These are phyloP conservation scores for Prenolepis imparis DNA, from an alignment of 2,888 invertebrate species.

Conservation along the genomic window DNA sequence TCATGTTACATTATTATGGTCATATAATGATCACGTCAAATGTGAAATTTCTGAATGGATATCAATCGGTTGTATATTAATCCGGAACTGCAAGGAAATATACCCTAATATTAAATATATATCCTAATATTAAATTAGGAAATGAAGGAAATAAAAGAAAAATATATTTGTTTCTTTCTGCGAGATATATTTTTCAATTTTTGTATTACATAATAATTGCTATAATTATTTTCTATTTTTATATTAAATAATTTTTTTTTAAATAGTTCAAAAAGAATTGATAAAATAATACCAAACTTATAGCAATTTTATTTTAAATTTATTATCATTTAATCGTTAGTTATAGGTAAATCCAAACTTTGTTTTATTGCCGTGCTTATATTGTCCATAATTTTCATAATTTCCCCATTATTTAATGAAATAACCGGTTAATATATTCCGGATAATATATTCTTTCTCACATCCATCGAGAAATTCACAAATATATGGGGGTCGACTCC, in stretches of 20 bases:
- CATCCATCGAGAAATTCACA: slow-evolving; percentile 25
- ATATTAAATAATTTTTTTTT: background rate
- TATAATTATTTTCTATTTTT: background rate
- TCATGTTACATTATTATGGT: slow-evolving; percentile 21
- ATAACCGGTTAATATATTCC: background rate
- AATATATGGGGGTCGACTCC: slow-evolving; percentile 21
- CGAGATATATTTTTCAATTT: background rate
- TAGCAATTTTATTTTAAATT: background rate
- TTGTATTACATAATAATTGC: background rate
- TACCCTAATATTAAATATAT: background rate
- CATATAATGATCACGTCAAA: slow-evolving; percentile 23
- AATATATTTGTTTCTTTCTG: background rate
- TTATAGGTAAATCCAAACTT: background rate
- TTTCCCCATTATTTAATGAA: background rate
- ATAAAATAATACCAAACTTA: slow-evolving; percentile 4
- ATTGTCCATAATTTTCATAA: background rate
- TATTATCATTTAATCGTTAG: background rate
- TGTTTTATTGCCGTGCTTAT: background rate
- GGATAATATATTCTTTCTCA: background rate
- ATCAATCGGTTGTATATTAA: slow-evolving; percentile 4
- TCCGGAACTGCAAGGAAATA: background rate
- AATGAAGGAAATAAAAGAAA: background rate
- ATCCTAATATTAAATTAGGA: background rate
- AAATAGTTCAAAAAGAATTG: background rate
- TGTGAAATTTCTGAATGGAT: slow-evolving; percentile 36